Evolutionary conservation across 1,140 invertebrate genomes (phyloP), one percentile per base, ranked within the genome.

Genomic region (Zaprionus nigranus): DNA sequence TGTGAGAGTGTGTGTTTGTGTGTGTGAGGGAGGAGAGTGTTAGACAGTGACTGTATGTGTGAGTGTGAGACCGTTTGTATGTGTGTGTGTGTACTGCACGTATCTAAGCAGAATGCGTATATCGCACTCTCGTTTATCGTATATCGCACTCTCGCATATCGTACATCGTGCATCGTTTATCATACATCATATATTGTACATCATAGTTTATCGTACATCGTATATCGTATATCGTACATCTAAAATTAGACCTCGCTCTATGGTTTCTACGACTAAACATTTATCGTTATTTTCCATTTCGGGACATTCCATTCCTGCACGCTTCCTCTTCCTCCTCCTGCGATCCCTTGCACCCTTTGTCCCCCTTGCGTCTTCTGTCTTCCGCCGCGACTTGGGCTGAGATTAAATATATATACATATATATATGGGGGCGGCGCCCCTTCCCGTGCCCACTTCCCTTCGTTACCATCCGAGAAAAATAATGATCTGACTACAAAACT

Each of bases 391-490:
- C 68, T 57, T 57, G n/a, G 43, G 24, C 24, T 62, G 71, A 75
- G 53, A 75, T 75, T 69, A 58, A 69, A 63, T 69, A 75, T 53
- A 40, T 0, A 30, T 2, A 34, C 9, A 11, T n/a, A n/a, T n/a
- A n/a, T n/a, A n/a, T n/a, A n/a, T n/a, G n/a, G n/a, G 9, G 24
- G 30, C 34, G 57, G 36, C 3, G 40, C 40, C 15, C n/a, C 40
- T 17, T 6, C n/a, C n/a, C 2, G 12, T 15, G 3, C 11, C 36
- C 12, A 34, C 30, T 2, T 15, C 40, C 7, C 40, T 17, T 15
- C 40, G 3, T 2, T 17, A 1, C n/a, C 2, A 17, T 46, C 1
- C 40, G 40, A 17, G 40, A 43, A 43, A 17, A 38, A 13, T 11
- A 43, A 17, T 46, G n/a, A 46, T 46, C 13, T 2, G n/a, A 69